These are phyloP conservation scores for Parotia lawesii DNA, from an alignment of 2,113 vertebrate species.

Conservation along the genomic window DNA sequence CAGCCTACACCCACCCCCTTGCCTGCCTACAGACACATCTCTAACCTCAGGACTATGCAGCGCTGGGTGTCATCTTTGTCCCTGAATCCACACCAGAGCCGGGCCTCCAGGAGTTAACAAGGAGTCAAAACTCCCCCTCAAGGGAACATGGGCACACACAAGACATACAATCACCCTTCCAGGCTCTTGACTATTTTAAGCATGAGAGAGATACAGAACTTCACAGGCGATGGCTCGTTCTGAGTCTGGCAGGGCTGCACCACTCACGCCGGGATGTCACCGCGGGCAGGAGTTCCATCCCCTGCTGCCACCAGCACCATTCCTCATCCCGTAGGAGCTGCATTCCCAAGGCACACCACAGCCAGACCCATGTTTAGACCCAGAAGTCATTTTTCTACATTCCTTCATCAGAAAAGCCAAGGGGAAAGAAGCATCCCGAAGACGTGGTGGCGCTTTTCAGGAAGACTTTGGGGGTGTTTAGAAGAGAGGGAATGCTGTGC, in stretches of 20 bases:
- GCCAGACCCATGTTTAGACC: not conserved
- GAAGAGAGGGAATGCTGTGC: not conserved
- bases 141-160: not conserved
- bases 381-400: not conserved
- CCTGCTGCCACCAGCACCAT: not conserved
- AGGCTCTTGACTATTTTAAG: slow-evolving; percentile 16
- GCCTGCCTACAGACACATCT: not conserved
- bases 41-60: not conserved
- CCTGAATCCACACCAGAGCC: not conserved
- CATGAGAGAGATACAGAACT: not conserved
- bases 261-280: not conserved
- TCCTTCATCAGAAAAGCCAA: not conserved
- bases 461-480: not conserved
- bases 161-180: not conserved
- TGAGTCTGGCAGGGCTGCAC: not conserved
- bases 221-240: not conserved
- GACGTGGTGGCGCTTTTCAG: accelerated
- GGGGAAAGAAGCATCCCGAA: not conserved
- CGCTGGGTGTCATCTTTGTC: not conserved
- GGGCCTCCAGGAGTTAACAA: not conserved
- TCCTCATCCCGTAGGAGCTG: accelerated
- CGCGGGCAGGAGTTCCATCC: accelerated
- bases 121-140: not conserved
- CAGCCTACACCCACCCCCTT: not conserved
- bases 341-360: not conserved